Conservation (phyloP, 2,797 vertebrate species). For the Intellagama lesueurii region DNA sequence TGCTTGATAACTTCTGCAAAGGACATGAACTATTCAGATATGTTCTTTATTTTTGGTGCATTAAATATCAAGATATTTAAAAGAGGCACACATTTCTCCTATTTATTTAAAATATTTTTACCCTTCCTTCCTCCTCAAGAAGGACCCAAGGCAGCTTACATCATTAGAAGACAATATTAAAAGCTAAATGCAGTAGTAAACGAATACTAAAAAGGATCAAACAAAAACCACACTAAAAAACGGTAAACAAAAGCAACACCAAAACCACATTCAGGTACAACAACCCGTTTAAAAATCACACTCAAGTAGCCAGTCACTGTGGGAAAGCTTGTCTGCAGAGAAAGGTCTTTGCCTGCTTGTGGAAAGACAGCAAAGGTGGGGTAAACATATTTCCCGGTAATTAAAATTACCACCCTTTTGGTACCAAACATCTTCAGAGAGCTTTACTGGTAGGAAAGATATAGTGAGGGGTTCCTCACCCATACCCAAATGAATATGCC, state of each 20-base stretch:
- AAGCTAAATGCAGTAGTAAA: too few species aligned
- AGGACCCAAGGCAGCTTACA: not conserved
- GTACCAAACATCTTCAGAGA: not conserved
- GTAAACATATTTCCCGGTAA: not conserved
- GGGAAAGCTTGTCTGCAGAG: too few species aligned
- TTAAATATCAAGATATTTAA: not conserved
- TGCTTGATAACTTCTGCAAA: not conserved
- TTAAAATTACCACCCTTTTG: not conserved
- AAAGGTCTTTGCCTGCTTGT: too few species aligned
- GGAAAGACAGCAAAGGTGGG: not conserved
- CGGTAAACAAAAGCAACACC: too few species aligned
- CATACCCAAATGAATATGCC: not conserved
- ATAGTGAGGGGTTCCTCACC: not conserved
- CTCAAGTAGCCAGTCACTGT: too few species aligned
- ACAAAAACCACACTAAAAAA: too few species aligned
- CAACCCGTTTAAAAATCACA: too few species aligned
- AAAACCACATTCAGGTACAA: too few species aligned
- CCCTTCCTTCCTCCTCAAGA: too few species aligned
- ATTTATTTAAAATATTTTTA: too few species aligned
- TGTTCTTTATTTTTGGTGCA: not conserved
- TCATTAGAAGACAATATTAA: too few species aligned
- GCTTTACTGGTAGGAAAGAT: not conserved
- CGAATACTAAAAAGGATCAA: too few species aligned
- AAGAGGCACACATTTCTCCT: not conserved
- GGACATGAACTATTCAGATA: not conserved